These are phyloP conservation scores for Todus mexicanus DNA, from an alignment of 2,797 vertebrate genomes.

Conservation along the genomic window DNA sequence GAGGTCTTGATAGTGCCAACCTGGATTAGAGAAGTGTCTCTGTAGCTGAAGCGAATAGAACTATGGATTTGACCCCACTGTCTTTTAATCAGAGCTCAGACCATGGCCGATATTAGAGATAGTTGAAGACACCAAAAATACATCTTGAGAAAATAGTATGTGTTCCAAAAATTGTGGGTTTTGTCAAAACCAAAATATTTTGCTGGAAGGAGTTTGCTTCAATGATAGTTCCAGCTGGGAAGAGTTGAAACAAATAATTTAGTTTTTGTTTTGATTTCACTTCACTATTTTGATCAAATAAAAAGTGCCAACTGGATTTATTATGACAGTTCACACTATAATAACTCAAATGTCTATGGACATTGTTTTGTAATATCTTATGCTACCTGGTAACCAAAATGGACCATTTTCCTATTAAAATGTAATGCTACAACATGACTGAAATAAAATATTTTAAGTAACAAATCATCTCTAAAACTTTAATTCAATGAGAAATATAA, in stretches of 20 bases:
- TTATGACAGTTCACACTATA: not conserved
- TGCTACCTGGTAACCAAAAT: not conserved
- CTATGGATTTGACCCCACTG: not conserved
- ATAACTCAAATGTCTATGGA: not conserved
- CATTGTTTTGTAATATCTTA: not conserved
- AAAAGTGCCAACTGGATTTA: not conserved
- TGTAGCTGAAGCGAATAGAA: not conserved
- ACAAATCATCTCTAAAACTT: not conserved
- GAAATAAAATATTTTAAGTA: slow-evolving; percentile 2
- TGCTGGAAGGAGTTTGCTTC: not conserved
- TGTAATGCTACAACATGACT: not conserved
- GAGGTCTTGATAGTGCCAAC: not conserved
- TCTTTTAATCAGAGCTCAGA: not conserved
- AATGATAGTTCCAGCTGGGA: slow-evolving; percentile 16
- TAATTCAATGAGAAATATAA: not conserved
- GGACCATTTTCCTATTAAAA: not conserved
- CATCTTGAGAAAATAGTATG: not conserved
- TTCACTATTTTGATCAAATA: slow-evolving; percentile 2
- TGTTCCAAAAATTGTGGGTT: not conserved
- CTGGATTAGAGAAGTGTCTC: not conserved
- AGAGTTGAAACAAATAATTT: not conserved
- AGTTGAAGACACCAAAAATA: not conserved
- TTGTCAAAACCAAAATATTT: slow-evolving; percentile 5
- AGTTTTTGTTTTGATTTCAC: slow-evolving; percentile 14
- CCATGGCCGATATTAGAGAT: not conserved